Percentiles rank a stretch among this genome's conserved stretches.
phyloP scores from a whole-genome alignment of 2,797 vertebrate genomes.

The Danio kyathit region DNA sequence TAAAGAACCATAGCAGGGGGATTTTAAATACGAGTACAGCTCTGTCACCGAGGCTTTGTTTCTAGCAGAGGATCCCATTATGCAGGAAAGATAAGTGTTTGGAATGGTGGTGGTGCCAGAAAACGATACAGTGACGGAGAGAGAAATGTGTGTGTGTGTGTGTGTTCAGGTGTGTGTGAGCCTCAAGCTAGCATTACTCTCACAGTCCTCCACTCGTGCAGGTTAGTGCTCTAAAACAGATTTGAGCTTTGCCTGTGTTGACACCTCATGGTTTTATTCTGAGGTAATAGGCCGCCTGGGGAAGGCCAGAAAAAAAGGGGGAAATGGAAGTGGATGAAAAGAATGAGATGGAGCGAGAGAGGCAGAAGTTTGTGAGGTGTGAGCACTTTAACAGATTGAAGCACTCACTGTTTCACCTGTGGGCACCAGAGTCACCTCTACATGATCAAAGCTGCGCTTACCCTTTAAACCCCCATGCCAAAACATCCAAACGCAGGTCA shows the following conservation, averaged over 20 bases:
- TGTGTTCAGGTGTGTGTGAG: not conserved
- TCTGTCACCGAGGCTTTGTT: not conserved
- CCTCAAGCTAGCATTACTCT: slow-evolving; percentile 35
- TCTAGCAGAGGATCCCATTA: not conserved
- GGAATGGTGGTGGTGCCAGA: not conserved
- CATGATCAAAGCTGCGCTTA: slow-evolving; percentile 25
- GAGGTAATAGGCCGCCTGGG: slow-evolving; percentile 39
- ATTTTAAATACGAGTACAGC: not conserved
- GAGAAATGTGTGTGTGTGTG: not conserved
- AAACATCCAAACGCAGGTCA: slow-evolving; percentile 17
- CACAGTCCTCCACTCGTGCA: not conserved
- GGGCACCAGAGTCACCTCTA: slow-evolving; percentile 2
- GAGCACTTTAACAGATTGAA: slow-evolving; percentile 28
- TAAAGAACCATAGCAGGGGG: too few species aligned
- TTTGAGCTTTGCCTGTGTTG: slow-evolving; percentile 46
- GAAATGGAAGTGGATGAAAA: slow-evolving; percentile 10
- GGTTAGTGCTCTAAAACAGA: slow-evolving; percentile 49
- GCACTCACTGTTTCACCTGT: slow-evolving; percentile 30
- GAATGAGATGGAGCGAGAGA: slow-evolving; percentile 6
- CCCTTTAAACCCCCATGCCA: slow-evolving; percentile 9
- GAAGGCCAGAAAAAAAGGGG: slow-evolving; percentile 20
- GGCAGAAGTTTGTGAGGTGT: not conserved
- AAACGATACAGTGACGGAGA: not conserved
- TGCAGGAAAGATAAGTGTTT: not conserved
- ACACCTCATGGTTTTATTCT: slow-evolving; percentile 49